Percentiles rank a stretch among this genome's conserved stretches.
Evolutionary conservation across 2,888 invertebrate genomes (phyloP).

Genomic region (Hypena proboscidalis): DNA sequence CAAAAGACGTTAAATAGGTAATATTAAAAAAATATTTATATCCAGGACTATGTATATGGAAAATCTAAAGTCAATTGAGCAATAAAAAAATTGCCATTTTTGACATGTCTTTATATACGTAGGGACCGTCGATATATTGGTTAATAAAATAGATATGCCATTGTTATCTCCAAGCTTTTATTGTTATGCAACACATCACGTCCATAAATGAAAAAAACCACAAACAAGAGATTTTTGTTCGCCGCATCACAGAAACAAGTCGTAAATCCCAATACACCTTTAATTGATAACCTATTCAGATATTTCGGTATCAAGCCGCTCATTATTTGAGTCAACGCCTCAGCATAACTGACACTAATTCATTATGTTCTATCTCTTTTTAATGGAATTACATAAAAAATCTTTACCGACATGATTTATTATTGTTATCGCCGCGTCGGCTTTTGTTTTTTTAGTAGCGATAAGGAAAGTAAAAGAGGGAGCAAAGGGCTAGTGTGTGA

Average conservation of each 20-base stretch:
- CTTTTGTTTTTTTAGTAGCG: conserved; percentile 60
- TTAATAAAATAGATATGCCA: no score
- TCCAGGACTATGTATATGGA: no score
- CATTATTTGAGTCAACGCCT: conserved; percentile 34
- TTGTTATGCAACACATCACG: no score
- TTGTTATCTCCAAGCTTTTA: no score
- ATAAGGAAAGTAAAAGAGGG: conserved; percentile 74
- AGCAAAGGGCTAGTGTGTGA: conserved; percentile 59
- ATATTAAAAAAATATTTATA: no score
- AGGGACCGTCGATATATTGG: no score
- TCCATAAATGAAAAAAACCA: conserved; percentile 9
- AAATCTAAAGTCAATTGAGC: no score
- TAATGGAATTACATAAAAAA: conserved; percentile 64
- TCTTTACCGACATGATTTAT: conserved; percentile 63
- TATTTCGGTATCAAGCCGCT: conserved; percentile 37
- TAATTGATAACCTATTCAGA: conserved; percentile 39
- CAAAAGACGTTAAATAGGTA: no score
- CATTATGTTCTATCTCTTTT: conserved; percentile 58
- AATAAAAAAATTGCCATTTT: no score
- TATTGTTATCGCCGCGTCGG: conserved; percentile 57
- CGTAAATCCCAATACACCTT: conserved; percentile 39
- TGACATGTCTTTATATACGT: no score
- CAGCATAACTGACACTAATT: conserved; percentile 52
- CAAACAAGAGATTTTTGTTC: conserved; percentile 22
- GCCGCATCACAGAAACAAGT: conserved; percentile 22